phyloP scores from a whole-genome alignment of 2,888 invertebrate species.

The Melitaea athalia region DNA sequence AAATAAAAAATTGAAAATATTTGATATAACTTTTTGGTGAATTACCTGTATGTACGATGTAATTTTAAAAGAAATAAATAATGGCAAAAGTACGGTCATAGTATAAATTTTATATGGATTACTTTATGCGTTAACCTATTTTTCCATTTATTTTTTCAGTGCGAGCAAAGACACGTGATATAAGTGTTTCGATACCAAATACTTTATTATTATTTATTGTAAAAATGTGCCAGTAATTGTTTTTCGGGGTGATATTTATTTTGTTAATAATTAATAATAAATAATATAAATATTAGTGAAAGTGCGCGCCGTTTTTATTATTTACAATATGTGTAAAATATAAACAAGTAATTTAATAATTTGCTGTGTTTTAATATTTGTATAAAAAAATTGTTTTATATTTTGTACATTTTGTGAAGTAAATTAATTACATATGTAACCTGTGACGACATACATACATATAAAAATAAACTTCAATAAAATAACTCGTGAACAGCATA shows the following conservation, averaged over 20 bases:
- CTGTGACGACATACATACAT: not conserved
- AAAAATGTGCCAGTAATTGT: slow-evolving; percentile 64
- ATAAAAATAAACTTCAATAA: not conserved
- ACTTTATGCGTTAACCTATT: not conserved
- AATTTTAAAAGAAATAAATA: too few relatives aligned
- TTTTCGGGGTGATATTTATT: slow-evolving; percentile 49
- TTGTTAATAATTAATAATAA: slow-evolving; percentile 16
- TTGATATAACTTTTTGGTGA: too few relatives aligned
- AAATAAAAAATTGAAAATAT: too few relatives aligned
- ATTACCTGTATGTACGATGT: too few relatives aligned
- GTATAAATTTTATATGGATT: not conserved
- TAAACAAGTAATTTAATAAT: not conserved
- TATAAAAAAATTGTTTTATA: not conserved
- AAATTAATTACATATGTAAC: not conserved
- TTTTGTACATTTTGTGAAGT: not conserved
- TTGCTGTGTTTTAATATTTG: not conserved
- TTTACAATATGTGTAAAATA: not conserved
- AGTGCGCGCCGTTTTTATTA: slow-evolving; percentile 8
- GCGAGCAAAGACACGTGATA: slow-evolving; percentile 20
- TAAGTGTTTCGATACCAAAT: slow-evolving; percentile 72
- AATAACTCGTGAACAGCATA: too few relatives aligned
- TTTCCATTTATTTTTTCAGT: not conserved
- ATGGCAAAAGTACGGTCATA: too few relatives aligned
- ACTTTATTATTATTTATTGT: slow-evolving; percentile 64
- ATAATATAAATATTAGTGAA: slow-evolving; percentile 37